These are phyloP conservation scores for Mesembrinibis cayennensis DNA, from an alignment of 2,113 vertebrate genomes.

Conservation along the genomic window DNA sequence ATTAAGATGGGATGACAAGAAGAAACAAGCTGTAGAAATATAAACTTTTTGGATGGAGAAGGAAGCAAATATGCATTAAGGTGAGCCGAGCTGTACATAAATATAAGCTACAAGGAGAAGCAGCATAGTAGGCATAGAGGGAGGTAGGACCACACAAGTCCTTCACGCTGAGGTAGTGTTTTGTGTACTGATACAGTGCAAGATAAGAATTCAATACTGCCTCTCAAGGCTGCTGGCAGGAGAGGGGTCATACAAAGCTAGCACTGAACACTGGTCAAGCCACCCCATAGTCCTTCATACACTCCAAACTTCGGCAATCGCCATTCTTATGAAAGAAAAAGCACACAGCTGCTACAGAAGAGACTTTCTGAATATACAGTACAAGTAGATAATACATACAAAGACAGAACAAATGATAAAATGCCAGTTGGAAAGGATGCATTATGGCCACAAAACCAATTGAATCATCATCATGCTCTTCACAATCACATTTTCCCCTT, in stretches of 20 bases:
- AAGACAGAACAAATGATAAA: slow-evolving; percentile 46
- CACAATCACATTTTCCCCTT: slow-evolving; percentile 39
- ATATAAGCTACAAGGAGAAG: not conserved
- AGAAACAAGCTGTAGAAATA: not conserved
- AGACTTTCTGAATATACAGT: not conserved
- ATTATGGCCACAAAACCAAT: slow-evolving; percentile 37
- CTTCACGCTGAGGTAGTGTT: not conserved
- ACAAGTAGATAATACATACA: slow-evolving; percentile 8
- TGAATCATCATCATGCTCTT: slow-evolving; percentile 43
- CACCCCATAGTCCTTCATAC: not conserved
- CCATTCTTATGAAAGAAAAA: not conserved
- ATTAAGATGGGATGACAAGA: not conserved
- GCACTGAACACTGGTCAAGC: not conserved
- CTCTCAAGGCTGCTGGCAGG: not conserved
- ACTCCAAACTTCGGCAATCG: not conserved
- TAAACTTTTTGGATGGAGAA: not conserved
- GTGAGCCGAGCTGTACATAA: not conserved
- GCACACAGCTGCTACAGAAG: not conserved
- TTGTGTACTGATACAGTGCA: not conserved
- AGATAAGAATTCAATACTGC: not conserved
- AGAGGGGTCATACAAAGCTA: not conserved
- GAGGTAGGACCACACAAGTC: not conserved
- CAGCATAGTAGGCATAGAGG: not conserved
- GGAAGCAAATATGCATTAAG: not conserved
- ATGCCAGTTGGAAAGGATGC: not conserved